Percentiles rank a stretch among this genome's conserved stretches.
phyloP scores from a whole-genome alignment of 2,888 invertebrate genomes.

The Tiliacea citrago region DNA sequence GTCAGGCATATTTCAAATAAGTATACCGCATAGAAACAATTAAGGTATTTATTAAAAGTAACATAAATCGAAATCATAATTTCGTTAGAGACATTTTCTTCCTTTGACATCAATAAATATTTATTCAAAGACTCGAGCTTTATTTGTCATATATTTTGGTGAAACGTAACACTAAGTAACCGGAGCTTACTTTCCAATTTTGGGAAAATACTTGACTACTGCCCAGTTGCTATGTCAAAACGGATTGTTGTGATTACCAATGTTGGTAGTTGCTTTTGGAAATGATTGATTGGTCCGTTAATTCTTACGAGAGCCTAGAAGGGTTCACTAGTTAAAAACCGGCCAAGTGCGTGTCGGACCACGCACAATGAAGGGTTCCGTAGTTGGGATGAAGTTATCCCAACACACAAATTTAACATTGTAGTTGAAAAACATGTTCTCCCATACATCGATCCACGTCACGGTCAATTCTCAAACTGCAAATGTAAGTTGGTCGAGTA shows the following conservation, averaged over 20 bases:
- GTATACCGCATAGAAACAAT: not conserved
- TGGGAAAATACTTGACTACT: constrained; percentile 15
- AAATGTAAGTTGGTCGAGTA: no score
- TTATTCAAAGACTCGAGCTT: constrained; percentile 43
- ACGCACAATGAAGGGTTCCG: no score
- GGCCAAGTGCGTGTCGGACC: no score
- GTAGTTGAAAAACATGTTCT: no score
- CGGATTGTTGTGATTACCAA: constrained; percentile 18
- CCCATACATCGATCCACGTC: no score
- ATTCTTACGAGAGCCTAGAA: not conserved
- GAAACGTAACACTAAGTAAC: constrained; percentile 49
- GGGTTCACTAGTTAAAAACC: not conserved
- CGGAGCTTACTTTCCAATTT: constrained; percentile 39
- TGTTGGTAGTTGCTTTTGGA: not conserved
- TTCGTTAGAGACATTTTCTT: constrained; percentile 22
- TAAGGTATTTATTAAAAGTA: constrained; percentile 32
- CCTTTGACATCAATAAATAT: constrained; percentile 52
- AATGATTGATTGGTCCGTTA: constrained; percentile 13
- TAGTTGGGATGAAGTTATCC: no score
- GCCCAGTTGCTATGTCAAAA: constrained; percentile 14
- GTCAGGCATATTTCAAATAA: constrained; percentile 33
- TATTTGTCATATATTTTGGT: constrained; percentile 45
- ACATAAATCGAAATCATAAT: constrained; percentile 47
- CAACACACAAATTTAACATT: no score
- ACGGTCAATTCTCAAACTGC: no score